A percentile compares a stretch with the other conserved stretches of the same genome.
phyloP scores from a whole-genome alignment of 2,113 vertebrate species.

The Empidonax alnorum region DNA sequence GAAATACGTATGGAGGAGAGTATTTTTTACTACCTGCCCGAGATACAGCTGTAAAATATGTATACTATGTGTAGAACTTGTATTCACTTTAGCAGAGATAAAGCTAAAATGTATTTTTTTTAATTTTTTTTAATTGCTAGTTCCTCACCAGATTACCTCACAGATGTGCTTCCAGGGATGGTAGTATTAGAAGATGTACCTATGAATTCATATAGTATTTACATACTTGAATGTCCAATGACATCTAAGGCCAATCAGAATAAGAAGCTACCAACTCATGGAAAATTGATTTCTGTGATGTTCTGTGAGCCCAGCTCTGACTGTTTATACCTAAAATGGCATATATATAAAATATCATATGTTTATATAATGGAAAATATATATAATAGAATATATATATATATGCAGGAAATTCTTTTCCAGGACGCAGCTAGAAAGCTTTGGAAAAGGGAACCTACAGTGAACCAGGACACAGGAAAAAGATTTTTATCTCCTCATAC shows the following conservation, averaged over 20 bases:
- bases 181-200: not conserved
- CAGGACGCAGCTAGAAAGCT: not conserved
- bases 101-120: not conserved
- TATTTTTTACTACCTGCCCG: not conserved
- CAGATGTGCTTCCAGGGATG: not conserved
- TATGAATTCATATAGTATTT: not conserved
- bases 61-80: not conserved
- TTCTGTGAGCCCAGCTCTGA: not conserved
- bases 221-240: not conserved
- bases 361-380: not conserved
- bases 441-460: not conserved
- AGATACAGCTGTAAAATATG: not conserved
- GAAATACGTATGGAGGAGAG: not conserved
- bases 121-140: not conserved
- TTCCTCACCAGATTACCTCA: not conserved
- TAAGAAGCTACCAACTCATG: not conserved
- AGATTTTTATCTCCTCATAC: not conserved
- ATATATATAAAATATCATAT: not conserved
- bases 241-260: not conserved
- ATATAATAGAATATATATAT: not conserved
- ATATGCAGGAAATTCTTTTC: slow-evolving; percentile 1
- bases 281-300: not conserved
- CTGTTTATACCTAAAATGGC: not conserved
- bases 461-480: not conserved
- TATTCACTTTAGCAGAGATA: not conserved